These are phyloP conservation scores for Arothron firmamentum DNA, from an alignment of 2,113 vertebrate genomes.

Conservation along the genomic window DNA sequence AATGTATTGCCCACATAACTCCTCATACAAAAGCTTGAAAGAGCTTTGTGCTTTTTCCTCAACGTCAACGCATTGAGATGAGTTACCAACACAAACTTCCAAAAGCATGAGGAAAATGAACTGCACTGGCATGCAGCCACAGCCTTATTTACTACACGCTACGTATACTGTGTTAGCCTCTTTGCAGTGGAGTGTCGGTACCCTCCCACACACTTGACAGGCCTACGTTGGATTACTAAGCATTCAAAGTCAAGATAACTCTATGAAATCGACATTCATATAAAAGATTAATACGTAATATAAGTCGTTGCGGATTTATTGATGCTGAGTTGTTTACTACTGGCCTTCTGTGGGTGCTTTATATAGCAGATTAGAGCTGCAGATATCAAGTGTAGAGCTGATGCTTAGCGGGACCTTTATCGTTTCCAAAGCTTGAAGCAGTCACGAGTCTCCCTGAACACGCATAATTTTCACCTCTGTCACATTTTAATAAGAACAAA, in stretches of 20 bases:
- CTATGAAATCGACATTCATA: slow-evolving; percentile 28
- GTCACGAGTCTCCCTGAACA: slow-evolving; percentile 27
- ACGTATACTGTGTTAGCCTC: not conserved
- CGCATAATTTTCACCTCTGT: slow-evolving; percentile 36
- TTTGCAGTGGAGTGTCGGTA: not conserved
- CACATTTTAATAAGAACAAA: slow-evolving; percentile 56
- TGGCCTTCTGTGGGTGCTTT: slow-evolving; percentile 30
- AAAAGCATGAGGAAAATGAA: slow-evolving; percentile 32
- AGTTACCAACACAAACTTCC: slow-evolving; percentile 43
- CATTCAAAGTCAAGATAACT: slow-evolving; percentile 23
- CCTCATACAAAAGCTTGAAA: not conserved
- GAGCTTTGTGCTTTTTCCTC: slow-evolving; percentile 5
- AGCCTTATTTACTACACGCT: slow-evolving; percentile 10
- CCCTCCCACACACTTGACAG: slow-evolving; percentile 13
- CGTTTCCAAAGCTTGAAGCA: slow-evolving; percentile 13
- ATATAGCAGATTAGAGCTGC: not conserved
- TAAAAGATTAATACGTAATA: slow-evolving; percentile 15
- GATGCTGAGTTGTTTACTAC: slow-evolving; percentile 29
- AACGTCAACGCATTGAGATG: slow-evolving; percentile 45
- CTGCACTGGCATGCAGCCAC: slow-evolving; percentile 34
- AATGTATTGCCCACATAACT: slow-evolving; percentile 13
- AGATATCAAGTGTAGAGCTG: no score
- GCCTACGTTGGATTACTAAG: slow-evolving; percentile 30
- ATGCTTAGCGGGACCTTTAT: slow-evolving; percentile 26
- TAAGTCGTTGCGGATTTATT: slow-evolving; percentile 25